phyloP scores from a whole-genome alignment of 2,113 vertebrate genomes.

The Cynopterus brachyotis region DNA sequence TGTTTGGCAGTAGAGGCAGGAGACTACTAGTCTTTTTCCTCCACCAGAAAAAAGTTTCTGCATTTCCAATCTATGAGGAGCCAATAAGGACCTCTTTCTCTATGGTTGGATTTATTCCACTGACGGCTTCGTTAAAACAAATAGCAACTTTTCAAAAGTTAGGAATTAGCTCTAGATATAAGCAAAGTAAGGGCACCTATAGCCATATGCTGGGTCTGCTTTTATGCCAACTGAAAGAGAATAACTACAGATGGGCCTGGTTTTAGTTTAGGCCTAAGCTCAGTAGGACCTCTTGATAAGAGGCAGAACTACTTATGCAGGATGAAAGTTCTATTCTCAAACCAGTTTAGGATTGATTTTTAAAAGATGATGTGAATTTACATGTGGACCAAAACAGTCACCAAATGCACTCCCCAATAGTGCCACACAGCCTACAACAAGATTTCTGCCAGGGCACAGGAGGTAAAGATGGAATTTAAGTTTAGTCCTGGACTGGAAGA shows the following conservation, averaged over 20 bases:
- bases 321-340: slow-evolving; percentile 1
- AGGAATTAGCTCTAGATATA: not conserved
- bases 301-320: not conserved
- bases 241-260: not conserved
- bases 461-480: not conserved
- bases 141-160: not conserved
- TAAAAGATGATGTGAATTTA: not conserved
- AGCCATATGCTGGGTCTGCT: not conserved
- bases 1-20: too few relatives aligned
- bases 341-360: not conserved
- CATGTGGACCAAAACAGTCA: not conserved
- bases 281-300: not conserved
- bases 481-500: not conserved
- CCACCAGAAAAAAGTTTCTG: not conserved
- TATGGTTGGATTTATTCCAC: not conserved
- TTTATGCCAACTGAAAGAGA: not conserved
- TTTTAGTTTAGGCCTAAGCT: not conserved
- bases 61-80: not conserved
- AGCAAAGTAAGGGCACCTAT: not conserved
- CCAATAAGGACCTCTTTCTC: not conserved
- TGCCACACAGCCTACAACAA: not conserved
- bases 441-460: not conserved
- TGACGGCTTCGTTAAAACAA: not conserved
- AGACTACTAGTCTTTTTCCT: not conserved
- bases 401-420: not conserved